Base-by-base conservation (phyloP, 2,797 vertebrate species). In the Girardinus metallicus region DNA sequence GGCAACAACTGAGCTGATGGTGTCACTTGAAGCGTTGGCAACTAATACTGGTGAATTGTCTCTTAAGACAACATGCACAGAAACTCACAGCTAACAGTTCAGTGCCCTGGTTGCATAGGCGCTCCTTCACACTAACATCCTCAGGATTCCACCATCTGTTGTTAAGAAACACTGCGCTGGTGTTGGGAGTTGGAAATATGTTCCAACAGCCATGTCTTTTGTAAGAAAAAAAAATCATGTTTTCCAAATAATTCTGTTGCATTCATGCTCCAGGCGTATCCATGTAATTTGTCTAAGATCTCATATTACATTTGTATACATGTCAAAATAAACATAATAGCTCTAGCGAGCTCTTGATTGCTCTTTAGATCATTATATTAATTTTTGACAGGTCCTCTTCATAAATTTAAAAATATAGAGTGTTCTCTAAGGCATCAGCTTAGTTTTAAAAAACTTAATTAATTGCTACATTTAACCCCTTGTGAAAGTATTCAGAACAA, bases 1-100 rank as follows among this genome's bases (percentile, higher is more conserved):
- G 74, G 57, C 74, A 60, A 75, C 74, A 75, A 41, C 34, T 29
- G 51, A 75, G 36, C 53, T 62, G 55, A 60, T 29, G 44, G 60
- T 76, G 55, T 62, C 44, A 60, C 43, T 21, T 76, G 74, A 76
- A 44, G 74, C 74, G 21, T 76, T 76, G 74, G 74, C 74, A 76
- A 41, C 29, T 76, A 76, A 76, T 55, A 64, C 39, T 46, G 41
- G 43, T 64, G 74, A 62, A 62, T 62, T 75, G 41, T 46, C 43
- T 44, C 26, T 43, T 76, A 62, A 76, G 74, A 76, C 9, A 60
- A 76, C 31, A 34, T 62, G 51, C 16, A 62, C 55, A 76, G 41
- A 76, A 62, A 46, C 26, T 76, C 64, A 43, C 62, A 12, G 49
- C 55, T 55, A 76, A 62, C n/a, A 76, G 74, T 76, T 76, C 60